These are phyloP conservation scores for Catamblyrhynchus diadema DNA, from an alignment of 2,797 vertebrate genomes.

Conservation along the genomic window DNA sequence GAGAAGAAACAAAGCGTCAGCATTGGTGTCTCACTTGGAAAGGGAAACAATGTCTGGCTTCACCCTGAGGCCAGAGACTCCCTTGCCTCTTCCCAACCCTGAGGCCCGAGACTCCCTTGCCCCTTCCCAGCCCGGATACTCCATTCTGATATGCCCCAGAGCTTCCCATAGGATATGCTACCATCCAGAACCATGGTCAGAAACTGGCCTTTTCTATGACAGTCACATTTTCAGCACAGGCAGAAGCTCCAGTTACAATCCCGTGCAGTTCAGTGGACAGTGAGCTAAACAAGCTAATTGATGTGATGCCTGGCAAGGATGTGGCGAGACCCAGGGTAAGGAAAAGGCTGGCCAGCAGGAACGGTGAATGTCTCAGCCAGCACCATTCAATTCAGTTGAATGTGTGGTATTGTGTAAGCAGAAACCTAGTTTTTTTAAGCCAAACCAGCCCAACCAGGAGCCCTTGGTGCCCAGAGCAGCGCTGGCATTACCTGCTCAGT, in stretches of 20 bases:
- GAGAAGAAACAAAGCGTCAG: neutral
- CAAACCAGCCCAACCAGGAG: neutral
- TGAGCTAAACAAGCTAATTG: neutral
- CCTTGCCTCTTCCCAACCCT: neutral
- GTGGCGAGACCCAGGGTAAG: neutral
- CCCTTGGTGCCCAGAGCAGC: neutral
- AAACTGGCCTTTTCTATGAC: neutral
- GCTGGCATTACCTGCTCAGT: constrained; percentile 87
- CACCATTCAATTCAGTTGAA: neutral
- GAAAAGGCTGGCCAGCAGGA: neutral
- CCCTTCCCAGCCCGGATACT: neutral
- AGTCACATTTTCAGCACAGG: neutral
- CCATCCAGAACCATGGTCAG: neutral
- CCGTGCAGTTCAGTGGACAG: neutral
- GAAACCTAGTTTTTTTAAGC: neutral
- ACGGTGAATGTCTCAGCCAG: neutral
- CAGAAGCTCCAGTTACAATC: neutral
- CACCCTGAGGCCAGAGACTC: rapidly evolving
- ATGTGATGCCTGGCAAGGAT: neutral
- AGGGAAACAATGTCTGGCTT: neutral
- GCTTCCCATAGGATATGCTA: neutral
- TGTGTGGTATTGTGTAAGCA: neutral
- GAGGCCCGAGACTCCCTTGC: rapidly evolving
- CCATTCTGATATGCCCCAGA: neutral
- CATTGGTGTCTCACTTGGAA: neutral